Evolutionary conservation across 2,888 invertebrate species (phyloP).

Genomic region (Dolomedes plantarius): DNA sequence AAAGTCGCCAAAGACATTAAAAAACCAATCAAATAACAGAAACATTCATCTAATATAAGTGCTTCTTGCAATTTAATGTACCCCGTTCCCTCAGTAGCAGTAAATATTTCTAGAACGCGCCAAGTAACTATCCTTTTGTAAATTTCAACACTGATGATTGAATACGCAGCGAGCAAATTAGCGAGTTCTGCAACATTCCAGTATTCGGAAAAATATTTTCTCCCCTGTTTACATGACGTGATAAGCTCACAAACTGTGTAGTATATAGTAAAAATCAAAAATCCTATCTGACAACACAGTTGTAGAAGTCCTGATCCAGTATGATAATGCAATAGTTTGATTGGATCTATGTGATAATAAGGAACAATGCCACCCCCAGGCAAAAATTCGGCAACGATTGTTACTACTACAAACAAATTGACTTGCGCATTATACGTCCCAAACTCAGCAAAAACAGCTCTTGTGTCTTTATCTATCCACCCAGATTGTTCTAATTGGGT

Average conservation of each 20-base stretch:
- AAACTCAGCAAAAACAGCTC: constrained; percentile 79
- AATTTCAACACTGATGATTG: constrained; percentile 77
- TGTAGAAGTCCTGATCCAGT: constrained; percentile 77
- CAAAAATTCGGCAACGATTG: constrained; percentile 73
- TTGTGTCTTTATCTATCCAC: constrained; percentile 78
- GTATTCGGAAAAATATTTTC: constrained; percentile 77
- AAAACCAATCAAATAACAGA: constrained; percentile 78
- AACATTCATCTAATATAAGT: constrained; percentile 77
- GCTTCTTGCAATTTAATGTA: constrained; percentile 77
- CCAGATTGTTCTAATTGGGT: constrained; percentile 75
- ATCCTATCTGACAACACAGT: constrained; percentile 77
- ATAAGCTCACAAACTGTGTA: constrained; percentile 76
- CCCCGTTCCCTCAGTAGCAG: constrained; percentile 75
- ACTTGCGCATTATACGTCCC: constrained; percentile 78
- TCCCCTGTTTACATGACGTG: constrained; percentile 75
- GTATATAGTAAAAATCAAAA: constrained; percentile 77
- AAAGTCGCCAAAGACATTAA: constrained; percentile 78
- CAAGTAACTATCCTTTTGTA: constrained; percentile 75
- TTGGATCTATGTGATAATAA: constrained; percentile 73
- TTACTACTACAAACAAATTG: constrained; percentile 74
- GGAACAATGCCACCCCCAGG: constrained; percentile 74
- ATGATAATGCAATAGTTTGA: constrained; percentile 76
- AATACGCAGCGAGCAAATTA: constrained; percentile 76
- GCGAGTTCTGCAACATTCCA: constrained; percentile 78
- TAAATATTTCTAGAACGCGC: constrained; percentile 76